A percentile compares a stretch with the other conserved stretches of the same genome.
These are phyloP conservation scores for Propithecus coquereli DNA, from an alignment of 2,113 vertebrate species.

Conservation along the genomic window DNA sequence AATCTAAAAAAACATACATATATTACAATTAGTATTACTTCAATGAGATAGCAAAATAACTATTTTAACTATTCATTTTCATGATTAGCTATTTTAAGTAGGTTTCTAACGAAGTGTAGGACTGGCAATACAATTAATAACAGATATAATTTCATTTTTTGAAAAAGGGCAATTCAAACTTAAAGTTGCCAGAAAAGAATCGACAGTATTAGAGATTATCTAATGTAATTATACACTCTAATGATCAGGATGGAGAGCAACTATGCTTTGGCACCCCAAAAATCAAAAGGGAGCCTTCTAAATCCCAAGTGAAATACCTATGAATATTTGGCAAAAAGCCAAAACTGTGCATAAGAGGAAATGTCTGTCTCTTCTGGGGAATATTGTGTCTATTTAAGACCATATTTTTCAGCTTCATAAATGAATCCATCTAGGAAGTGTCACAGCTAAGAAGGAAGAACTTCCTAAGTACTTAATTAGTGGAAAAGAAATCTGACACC, in stretches of 20 bases:
- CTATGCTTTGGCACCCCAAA: background rate
- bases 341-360: background rate
- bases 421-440: slow-evolving; percentile 1
- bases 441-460: background rate
- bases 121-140: background rate
- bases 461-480: background rate
- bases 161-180: slow-evolving; percentile 31
- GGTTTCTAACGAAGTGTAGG: background rate
- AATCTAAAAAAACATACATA: slow-evolving; percentile 86
- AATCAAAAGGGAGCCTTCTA: background rate
- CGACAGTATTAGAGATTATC: background rate
- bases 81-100: slow-evolving; percentile 4
- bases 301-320: background rate
- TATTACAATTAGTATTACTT: slow-evolving; percentile 66
- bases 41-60: background rate
- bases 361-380: background rate
- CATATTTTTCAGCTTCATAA: background rate
- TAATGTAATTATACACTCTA: background rate
- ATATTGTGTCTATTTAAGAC: background rate
- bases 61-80: slow-evolving; percentile 39
- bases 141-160: background rate
- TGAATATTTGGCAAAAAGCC: background rate
- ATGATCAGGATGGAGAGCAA: background rate
- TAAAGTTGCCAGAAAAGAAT: background rate
- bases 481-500: background rate